These are phyloP conservation scores for Microtus montanus DNA, from an alignment of 2,113 vertebrate genomes.

Conservation along the genomic window DNA sequence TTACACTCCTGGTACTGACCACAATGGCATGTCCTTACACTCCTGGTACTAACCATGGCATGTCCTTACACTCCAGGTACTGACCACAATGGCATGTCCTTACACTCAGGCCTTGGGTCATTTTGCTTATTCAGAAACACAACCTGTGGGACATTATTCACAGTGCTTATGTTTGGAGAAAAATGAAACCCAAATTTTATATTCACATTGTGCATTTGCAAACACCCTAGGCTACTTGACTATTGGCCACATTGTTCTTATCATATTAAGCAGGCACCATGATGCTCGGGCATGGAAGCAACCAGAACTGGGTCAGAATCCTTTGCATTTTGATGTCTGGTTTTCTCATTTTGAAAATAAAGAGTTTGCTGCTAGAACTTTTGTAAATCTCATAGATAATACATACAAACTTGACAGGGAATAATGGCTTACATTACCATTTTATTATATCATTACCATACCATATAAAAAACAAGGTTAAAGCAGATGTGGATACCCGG, in stretches of 20 bases:
- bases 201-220: neutral
- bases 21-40: too few relatives aligned
- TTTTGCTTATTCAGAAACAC: neutral
- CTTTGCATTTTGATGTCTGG: conserved; percentile 76
- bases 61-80: too few relatives aligned
- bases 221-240: neutral
- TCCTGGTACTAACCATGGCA: too few relatives aligned
- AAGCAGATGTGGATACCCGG: neutral
- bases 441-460: conserved; percentile 12
- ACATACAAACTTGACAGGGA: neutral
- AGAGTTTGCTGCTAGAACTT: conserved; percentile 40
- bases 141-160: neutral
- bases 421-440: neutral
- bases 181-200: neutral
- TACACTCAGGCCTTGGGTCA: neutral
- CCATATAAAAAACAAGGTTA: conserved; percentile 27
- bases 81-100: too few relatives aligned
- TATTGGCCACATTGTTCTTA: neutral
- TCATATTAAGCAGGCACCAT: neutral
- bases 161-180: neutral
- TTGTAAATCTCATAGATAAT: neutral
- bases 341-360: conserved; percentile 74
- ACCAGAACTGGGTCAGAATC: neutral
- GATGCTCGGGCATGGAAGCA: neutral
- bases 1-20: too few relatives aligned